These are phyloP conservation scores for Drosophila busckii DNA, from an alignment of 1,140 invertebrate species.

Conservation along the genomic window DNA sequence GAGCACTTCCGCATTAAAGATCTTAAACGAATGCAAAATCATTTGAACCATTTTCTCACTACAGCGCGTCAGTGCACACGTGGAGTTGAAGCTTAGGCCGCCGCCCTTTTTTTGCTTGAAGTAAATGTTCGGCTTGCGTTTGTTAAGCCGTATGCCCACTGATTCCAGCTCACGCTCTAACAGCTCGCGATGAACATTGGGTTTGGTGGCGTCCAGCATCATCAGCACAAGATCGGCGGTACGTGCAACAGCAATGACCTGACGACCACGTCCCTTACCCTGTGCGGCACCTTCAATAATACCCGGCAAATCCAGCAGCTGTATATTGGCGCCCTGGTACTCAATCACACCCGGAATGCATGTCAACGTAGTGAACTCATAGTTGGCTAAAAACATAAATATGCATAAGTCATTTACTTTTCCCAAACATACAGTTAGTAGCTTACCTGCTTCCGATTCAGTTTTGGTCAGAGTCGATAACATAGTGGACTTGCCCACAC, in stretches of 20 bases:
- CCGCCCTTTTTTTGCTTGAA: slow-evolving; percentile 99
- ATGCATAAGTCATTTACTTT: background rate
- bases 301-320: slow-evolving; percentile 97
- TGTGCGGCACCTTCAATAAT: slow-evolving; percentile 96
- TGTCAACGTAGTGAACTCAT: slow-evolving; percentile 99
- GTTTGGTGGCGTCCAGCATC: slow-evolving; percentile 99
- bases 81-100: slow-evolving; percentile 99
- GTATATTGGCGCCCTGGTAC: slow-evolving; percentile 99
- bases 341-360: slow-evolving; percentile 99
- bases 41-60: slow-evolving; percentile 99
- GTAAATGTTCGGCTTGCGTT: slow-evolving; percentile 97
- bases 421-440: too few relatives aligned
- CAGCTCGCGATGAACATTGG: slow-evolving; percentile 93
- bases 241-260: slow-evolving; percentile 97
- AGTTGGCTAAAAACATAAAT: slow-evolving; percentile 85
- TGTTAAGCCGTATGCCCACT: slow-evolving; percentile 97
- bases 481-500: slow-evolving; percentile 97
- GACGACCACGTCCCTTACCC: slow-evolving; percentile 92
- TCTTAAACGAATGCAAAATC: slow-evolving; percentile 99
- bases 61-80: slow-evolving; percentile 93
- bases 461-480: slow-evolving; percentile 96
- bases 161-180: slow-evolving; percentile 96
- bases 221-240: slow-evolving; percentile 98
- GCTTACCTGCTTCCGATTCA: slow-evolving; percentile 87
- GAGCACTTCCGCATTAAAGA: slow-evolving; percentile 98